These are phyloP conservation scores for Indicator maculatus DNA, from an alignment of 2,113 vertebrate genomes.

Conservation along the genomic window DNA sequence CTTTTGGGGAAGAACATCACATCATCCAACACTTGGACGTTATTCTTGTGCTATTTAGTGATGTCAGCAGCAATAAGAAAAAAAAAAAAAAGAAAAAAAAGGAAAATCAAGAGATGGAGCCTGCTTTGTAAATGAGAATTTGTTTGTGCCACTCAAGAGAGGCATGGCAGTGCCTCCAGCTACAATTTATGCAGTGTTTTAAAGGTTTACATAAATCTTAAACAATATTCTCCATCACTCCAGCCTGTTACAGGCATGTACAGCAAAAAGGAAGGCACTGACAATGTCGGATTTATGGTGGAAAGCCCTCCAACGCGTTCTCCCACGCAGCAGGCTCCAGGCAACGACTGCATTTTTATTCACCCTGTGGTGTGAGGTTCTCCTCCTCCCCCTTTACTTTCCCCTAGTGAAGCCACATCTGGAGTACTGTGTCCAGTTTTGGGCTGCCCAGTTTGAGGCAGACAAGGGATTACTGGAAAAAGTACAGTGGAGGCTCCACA, in stretches of 20 bases:
- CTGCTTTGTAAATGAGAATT: background rate
- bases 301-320: background rate
- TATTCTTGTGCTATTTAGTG: background rate
- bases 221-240: background rate
- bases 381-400: no score
- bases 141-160: background rate
- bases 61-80: rapidly evolving
- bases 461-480: no score
- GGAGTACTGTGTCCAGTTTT: no score
- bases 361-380: background rate
- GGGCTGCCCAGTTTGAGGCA: no score
- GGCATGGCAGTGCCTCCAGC: background rate
- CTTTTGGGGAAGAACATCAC: background rate
- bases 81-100: no score
- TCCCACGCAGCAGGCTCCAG: background rate
- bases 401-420: no score
- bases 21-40: background rate
- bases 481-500: no score
- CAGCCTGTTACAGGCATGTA: background rate
- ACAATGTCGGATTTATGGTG: rapidly evolving
- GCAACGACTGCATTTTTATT: background rate
- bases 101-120: background rate
- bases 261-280: background rate
- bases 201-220: background rate
- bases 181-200: background rate